Conservation (phyloP, 2,888 invertebrate species). For the Plebejus argus region DNA sequence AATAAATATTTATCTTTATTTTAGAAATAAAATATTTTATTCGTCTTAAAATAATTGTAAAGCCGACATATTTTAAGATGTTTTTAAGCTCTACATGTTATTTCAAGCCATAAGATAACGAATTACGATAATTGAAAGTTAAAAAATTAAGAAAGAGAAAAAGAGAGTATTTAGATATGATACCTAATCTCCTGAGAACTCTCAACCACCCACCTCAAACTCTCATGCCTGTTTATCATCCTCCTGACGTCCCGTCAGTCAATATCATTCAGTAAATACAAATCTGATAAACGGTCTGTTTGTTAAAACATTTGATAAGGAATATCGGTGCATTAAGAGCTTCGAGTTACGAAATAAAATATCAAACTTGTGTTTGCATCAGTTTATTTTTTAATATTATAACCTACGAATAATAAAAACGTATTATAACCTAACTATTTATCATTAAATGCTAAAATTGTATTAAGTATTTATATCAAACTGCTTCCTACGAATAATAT, state of each 20-base stretch:
- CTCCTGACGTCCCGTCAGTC: conserved; percentile 28
- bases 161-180: too few relatives aligned
- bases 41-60: too few relatives aligned
- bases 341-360: conserved; percentile 9
- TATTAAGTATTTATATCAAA: too few relatives aligned
- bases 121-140: neutral
- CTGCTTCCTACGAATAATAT: too few relatives aligned
- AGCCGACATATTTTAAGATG: too few relatives aligned
- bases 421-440: too few relatives aligned
- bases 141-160: neutral
- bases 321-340: neutral
- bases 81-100: neutral
- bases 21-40: too few relatives aligned
- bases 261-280: neutral
- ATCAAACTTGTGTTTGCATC: neutral
- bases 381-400: too few relatives aligned
- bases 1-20: too few relatives aligned
- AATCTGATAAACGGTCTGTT: conserved; percentile 25
- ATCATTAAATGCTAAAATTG: too few relatives aligned
- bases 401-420: too few relatives aligned
- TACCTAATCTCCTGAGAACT: neutral
- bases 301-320: conserved; percentile 2
- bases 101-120: neutral
- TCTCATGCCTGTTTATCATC: neutral
- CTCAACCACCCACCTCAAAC: neutral